Conservation (phyloP, 2,113 vertebrate species). For the Lycaon pictus region DNA sequence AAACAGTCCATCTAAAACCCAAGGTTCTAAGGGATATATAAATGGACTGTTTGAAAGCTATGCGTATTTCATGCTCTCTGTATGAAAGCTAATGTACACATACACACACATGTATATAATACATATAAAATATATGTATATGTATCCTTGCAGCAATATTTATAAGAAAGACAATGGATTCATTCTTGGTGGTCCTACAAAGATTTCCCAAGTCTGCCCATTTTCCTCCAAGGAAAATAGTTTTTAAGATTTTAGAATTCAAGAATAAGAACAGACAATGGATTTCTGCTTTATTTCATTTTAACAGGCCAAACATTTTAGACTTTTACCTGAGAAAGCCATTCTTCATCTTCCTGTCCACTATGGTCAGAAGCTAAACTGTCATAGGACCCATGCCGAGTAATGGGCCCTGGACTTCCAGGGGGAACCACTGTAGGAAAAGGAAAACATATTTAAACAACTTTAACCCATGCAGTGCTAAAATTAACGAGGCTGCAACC, state of each 20-base stretch:
- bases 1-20: slow-evolving; percentile 13
- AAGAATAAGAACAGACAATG: neutral
- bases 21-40: neutral
- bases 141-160: neutral
- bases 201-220: neutral
- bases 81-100: slow-evolving; percentile 4
- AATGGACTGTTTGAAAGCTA: neutral
- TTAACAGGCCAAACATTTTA: neutral
- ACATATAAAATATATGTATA: neutral
- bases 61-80: neutral
- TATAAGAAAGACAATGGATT: slow-evolving; percentile 40
- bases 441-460: slow-evolving; percentile 58
- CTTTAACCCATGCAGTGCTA: neutral
- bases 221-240: slow-evolving; percentile 50
- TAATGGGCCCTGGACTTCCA: slow-evolving; percentile 95
- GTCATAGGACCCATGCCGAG: slow-evolving; percentile 96
- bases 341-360: slow-evolving; percentile 97
- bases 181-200: neutral
- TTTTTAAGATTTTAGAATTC: neutral
- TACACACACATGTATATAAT: neutral
- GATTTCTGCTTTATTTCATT: slow-evolving; percentile 28
- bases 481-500: neutral
- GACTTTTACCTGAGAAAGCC: slow-evolving; percentile 96
- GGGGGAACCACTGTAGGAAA: slow-evolving; percentile 91
- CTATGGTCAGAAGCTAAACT: slow-evolving; percentile 96